These are phyloP conservation scores for Peromyscus maniculatus DNA, from an alignment of 2,113 vertebrate genomes.

Conservation along the genomic window DNA sequence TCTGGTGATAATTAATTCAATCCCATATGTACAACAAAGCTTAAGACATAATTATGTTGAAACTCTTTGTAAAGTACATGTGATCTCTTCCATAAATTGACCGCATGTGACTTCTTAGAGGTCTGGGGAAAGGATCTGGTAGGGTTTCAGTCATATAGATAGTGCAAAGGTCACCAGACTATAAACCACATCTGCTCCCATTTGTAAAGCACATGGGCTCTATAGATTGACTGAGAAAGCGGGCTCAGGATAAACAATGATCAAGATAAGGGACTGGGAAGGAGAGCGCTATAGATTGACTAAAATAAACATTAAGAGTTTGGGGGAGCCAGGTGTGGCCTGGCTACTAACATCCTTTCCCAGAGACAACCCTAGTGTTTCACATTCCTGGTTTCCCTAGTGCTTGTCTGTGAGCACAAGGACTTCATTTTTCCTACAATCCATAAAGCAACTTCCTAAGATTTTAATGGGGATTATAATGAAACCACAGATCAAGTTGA, in stretches of 20 bases:
- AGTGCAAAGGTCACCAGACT: not conserved
- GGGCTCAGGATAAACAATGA: not conserved
- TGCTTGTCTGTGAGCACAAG: not conserved
- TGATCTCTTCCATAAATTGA: not conserved
- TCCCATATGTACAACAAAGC: not conserved
- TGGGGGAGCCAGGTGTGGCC: not conserved
- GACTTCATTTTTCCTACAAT: not conserved
- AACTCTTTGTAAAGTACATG: not conserved
- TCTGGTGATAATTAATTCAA: not conserved
- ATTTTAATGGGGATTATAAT: not conserved
- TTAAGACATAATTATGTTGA: not conserved
- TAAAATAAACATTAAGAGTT: not conserved
- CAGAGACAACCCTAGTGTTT: not conserved
- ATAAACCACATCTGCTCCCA: not conserved
- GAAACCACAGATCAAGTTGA: not conserved
- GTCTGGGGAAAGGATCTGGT: not conserved
- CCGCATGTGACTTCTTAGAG: not conserved
- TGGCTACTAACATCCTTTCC: not conserved
- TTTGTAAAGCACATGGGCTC: not conserved
- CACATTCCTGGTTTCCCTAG: not conserved
- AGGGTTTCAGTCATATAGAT: not conserved
- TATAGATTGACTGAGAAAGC: not conserved
- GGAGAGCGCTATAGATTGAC: not conserved
- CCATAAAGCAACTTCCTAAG: not conserved
- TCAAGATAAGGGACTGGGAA: not conserved